Percentiles rank a stretch among this genome's conserved stretches.
These are phyloP conservation scores for Cirrhinus molitorella DNA, from an alignment of 2,797 vertebrate species.

Conservation along the genomic window DNA sequence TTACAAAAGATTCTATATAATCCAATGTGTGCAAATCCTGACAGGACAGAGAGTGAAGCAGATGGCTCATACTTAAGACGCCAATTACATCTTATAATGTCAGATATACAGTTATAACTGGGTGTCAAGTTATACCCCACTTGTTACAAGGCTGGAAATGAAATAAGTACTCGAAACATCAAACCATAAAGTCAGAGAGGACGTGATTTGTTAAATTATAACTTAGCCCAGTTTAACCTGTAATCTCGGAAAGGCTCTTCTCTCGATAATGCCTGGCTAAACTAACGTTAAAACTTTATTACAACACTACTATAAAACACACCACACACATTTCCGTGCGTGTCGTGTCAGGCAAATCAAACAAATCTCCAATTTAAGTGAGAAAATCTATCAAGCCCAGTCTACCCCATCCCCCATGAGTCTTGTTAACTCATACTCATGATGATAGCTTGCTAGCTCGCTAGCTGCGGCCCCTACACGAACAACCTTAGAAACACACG, in stretches of 20 bases:
- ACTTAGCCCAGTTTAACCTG: not conserved
- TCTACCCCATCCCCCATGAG: conserved; percentile 23
- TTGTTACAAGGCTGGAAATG: not conserved
- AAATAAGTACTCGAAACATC: not conserved
- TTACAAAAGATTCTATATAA: too few species aligned
- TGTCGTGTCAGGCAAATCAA: not conserved
- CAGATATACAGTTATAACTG: not conserved
- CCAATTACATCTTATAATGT: not conserved
- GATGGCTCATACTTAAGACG: not conserved
- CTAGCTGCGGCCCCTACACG: not conserved
- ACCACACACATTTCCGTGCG: not conserved
- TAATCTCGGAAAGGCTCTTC: not conserved
- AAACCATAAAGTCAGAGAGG: too few species aligned
- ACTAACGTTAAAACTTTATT: too few species aligned
- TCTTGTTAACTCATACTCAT: not conserved
- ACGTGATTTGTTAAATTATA: not conserved
- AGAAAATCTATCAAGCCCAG: not conserved
- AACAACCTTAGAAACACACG: not conserved
- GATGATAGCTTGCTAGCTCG: conserved; percentile 26
- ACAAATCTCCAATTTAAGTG: not conserved
- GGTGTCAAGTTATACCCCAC: not conserved
- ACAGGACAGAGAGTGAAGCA: not conserved
- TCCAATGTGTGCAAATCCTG: not conserved
- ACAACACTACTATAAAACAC: not conserved
- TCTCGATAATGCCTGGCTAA: not conserved